Base-by-base conservation (phyloP, 2,888 invertebrate species). In the Adineta ricciae region DNA sequence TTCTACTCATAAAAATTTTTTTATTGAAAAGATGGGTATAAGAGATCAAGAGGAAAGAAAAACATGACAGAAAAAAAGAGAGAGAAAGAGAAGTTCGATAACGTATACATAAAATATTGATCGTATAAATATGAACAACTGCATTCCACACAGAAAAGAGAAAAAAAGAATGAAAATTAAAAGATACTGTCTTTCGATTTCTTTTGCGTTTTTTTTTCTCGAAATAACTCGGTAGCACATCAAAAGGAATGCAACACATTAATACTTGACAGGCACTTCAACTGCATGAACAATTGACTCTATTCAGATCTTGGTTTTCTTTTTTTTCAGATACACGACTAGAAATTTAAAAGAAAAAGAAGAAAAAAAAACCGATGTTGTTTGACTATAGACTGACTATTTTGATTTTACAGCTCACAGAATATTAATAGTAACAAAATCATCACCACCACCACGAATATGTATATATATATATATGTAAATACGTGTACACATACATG, bases 111-210 rank as follows among this genome's bases (percentile, higher is more conserved):
- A 64, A 64, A 64, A 64, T 64, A 64, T 64, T 64, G 64, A 19
- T 64, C 64, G 64, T 64, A 36, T 64, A 64, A 64, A 64, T 64
- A 64, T 27, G 64, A 64, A 64, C 64, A 64, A 64, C 32, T 64
- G 64, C 19, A 64, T 64, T 64, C 64, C 64, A 64, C 64, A 64
- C 19, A 64, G 27, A 64, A 64, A 64, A 4, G 19, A 64, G 14
- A 32, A 64, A 64, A 64, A 64, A 1, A 32, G 5, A 64, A 46
- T 46, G 11, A 46, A 19, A 16, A 19, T 50, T 50, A 19, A 50
- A 5, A 32, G 27, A 64, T 64, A 64, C 32, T 64, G 27, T 64
- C 5, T 64, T 27, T 64, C 64, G 32, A 32, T 19, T 32, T 19
- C 32, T 27, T 1, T 64, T 64, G 19, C 7, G 32, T 1, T 11